phyloP scores from a whole-genome alignment of 2,113 vertebrate species.

The Mormyrus lacerda region DNA sequence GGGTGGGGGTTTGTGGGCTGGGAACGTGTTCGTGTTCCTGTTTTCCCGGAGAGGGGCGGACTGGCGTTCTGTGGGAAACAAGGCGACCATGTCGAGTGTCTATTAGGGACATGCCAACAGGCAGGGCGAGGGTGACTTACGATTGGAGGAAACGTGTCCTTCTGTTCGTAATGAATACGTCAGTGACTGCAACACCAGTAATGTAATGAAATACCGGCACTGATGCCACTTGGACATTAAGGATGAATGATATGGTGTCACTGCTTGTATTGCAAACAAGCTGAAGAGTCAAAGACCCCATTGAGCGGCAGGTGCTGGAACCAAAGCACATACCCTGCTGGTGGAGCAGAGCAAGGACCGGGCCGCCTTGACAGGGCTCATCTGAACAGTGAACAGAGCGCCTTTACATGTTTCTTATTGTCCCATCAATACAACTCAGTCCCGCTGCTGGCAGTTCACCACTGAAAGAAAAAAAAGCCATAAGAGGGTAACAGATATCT shows the following conservation, averaged over 20 bases:
- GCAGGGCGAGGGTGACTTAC: not conserved
- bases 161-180: not conserved
- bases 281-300: not conserved
- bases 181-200: not conserved
- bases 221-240: conserved; percentile 16
- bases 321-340: conserved; percentile 21
- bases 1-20: conserved; percentile 36
- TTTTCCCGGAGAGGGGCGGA: conserved; percentile 32
- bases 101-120: conserved; percentile 16
- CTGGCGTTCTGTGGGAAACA: conserved; percentile 41
- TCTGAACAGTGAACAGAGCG: not conserved
- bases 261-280: not conserved
- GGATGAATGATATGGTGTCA: conserved; percentile 46
- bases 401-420: not conserved
- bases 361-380: not conserved
- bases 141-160: not conserved
- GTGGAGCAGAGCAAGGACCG: not conserved
- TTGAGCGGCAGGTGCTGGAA: not conserved
- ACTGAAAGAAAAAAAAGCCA: not conserved
- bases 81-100: conserved; percentile 41
- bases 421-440: not conserved
- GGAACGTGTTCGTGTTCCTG: conserved; percentile 31
- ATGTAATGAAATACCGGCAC: not conserved
- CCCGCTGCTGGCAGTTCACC: no score
- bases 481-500: not conserved